Base-by-base conservation (phyloP, 2,888 invertebrate species). In the Punctoribates punctum region DNA sequence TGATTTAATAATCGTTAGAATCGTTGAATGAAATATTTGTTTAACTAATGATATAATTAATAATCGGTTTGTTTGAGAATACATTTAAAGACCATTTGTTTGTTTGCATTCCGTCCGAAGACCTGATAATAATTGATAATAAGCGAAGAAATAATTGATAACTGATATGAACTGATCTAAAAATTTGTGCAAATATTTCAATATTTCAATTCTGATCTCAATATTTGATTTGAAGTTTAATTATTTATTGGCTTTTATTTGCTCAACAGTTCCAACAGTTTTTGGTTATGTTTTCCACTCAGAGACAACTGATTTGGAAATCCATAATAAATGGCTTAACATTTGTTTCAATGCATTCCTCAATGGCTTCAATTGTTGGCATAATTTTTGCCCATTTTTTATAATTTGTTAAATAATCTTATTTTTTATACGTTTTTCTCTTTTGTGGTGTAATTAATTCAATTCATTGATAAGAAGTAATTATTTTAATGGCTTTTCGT, bases 231-330 rank as follows among this genome's bases (percentile, higher is more conserved):
- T 60, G 27, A 62, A 29, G 25, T 11, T 34, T 34, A 29, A 23
- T 62, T 62, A 29, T 62, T 62, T 62, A 29, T 34, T 34, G 6
- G 11, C 27, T 67, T 38, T 38, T n/a, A 62, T 67, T 67, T 67
- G 65, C 65, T 67, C 65, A 67, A 67, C 65, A 67, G 15, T 67
- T n/a, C n/a, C n/a, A n/a, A n/a, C n/a, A n/a, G n/a, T n/a, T n/a
- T 34, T 67, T 34, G 34, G 38, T 34, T 17, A 38, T 34, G n/a
- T 62, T 23, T 25, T 60, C 2, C 2, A 67, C 13, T n/a, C 9
- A 34, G 34, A 27, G 1, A 67, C 13, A n/a, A 38, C 5, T 20
- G 38, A 67, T n/a, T 67, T 20, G 6, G 17, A 62, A 62, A 62
- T 34, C 34, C 13, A 17, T 67, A 62, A 62, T 62, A 29, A 62